Evolutionary conservation across 1,140 invertebrate genomes (phyloP).

Genomic region (Orussus abietinus): DNA sequence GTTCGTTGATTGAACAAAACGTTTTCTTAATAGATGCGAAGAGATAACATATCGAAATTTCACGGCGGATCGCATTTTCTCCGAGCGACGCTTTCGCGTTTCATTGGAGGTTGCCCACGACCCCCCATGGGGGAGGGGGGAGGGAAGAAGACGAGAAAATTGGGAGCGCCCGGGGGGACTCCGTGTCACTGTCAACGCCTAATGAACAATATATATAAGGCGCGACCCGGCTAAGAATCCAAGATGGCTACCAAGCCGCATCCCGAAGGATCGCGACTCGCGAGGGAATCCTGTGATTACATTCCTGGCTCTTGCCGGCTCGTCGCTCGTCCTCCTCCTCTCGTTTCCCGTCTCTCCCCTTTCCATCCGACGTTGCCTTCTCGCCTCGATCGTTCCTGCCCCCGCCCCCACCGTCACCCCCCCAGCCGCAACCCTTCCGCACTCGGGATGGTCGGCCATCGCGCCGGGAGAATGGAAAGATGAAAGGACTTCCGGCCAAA

Average conservation of each 20-base stretch:
- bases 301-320: slow-evolving; percentile 31
- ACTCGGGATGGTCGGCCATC: too few species aligned
- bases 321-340: slow-evolving; percentile 29
- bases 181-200: slow-evolving; percentile 39
- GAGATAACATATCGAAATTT: too few species aligned
- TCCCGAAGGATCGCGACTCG: slow-evolving; percentile 36
- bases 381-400: slow-evolving; percentile 32
- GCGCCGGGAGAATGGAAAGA: too few species aligned
- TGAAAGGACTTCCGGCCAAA: too few species aligned
- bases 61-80: too few species aligned
- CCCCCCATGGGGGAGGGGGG: slow-evolving; percentile 6
- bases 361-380: too few species aligned
- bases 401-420: slow-evolving; percentile 18
- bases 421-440: slow-evolving; percentile 21
- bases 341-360: slow-evolving; percentile 29
- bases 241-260: slow-evolving; percentile 34
- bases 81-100: too few species aligned
- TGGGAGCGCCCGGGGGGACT: slow-evolving; percentile 1
- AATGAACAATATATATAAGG: slow-evolving; percentile 43
- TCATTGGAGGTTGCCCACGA: too few species aligned
- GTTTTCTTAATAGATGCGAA: too few species aligned
- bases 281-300: slow-evolving; percentile 42
- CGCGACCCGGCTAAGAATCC: slow-evolving; percentile 36
- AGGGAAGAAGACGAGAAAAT: slow-evolving; percentile 11
- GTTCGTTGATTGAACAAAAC: too few species aligned